Base-by-base conservation (phyloP, 2,888 invertebrate genomes). In the Cyclophora punctaria region DNA sequence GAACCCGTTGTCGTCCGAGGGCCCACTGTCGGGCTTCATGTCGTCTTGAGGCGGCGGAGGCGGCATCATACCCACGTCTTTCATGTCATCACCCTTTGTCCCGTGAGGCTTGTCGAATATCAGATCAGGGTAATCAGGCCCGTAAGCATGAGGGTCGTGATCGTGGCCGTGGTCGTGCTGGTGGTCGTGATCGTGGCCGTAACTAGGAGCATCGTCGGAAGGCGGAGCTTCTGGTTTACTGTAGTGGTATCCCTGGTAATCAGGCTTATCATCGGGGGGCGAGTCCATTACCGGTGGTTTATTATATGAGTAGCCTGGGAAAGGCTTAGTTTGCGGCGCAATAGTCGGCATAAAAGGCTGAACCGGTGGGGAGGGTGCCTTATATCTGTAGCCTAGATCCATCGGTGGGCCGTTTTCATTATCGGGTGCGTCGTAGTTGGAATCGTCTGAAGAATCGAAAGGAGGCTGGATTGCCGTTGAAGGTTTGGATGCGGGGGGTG, bases 1-100 rank as follows among this genome's bases (percentile, higher is more conserved):
- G 57, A 85, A 87, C 5, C 87, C 88, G 46, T 82, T 76, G 48
- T 88, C 82, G 42, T 80, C 78, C 47, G 69, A 56, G 78, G 67
- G 56, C 44, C 69, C 66, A 58, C 65, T 63, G 5, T 70, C 79
- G 2, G 80, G 77, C 51, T 73, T 75, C 64, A 66, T 64, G 45
- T 73, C 64, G 33, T 63, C 60, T 2, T 69, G 63, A 20, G 74
- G 65, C 2, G 69, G 69, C 2, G 83, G 77, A 4, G 83, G 83
- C 3, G 81, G 81, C 55, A 71, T 71, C 83, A 85, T 83, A 4
- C 73, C 80, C 69, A 75, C 71, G 34, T 75, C 75, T 53, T 75
- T 73, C 60, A 69, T 71, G 49, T 70, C 72, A 47, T 71, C 62
- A 7, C 64, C 76, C 55, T 76, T 74, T 48, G 55, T 60, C 35